Evolutionary conservation across 1,140 invertebrate genomes (phyloP), one percentile per base, ranked within the genome.

Genomic region (Brachionus plicatilis): DNA sequence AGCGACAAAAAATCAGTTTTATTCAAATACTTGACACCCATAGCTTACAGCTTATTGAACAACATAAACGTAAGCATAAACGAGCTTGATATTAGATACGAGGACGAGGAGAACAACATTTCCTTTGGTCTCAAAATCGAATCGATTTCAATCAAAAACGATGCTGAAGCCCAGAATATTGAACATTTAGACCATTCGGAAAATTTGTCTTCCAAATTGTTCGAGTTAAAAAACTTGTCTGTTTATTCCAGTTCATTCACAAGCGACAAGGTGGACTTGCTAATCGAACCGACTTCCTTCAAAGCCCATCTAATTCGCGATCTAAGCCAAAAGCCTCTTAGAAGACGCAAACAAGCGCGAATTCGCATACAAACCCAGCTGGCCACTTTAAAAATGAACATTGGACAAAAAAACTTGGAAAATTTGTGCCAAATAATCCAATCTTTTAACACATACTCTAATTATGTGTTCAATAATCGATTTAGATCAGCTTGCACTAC

Each of bases 151-250:
- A 76, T 76, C 20, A 76, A 76, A 76, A 76, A 47, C 17, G 72
- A 76, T 14, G 11, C 43, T n/a, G 72, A 47, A 4, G 24, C 3
- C 0, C 20, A 41, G 8, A 75, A 75, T 47, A 68, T 68, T 11
- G 41, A 45, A 72, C 24, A 72, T 20, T 43, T 45, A 0, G 68
- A 72, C 12, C 37, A 72, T 43, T 50, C 27, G 9, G 72, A 50
- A 27, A 24, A 47, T 29, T 37, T 76, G 20, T 76, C 72, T 24
- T 50, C 94, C 89, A 98, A 98, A 90, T 90, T 96, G 56, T 90
- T 98, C 68, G 94, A 97, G 90, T 90, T 98, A 72, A 92, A 94
- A 87, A 93, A 94, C 84, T 92, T 98, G 86, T 94, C 94, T 3
- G 87, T 97, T 20, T 98, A 98, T 90, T 97, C 95, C 94, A 94